Percentiles rank a stretch among this genome's conserved stretches.
phyloP scores from a whole-genome alignment of 2,888 invertebrate species.

The Spisula solida region DNA sequence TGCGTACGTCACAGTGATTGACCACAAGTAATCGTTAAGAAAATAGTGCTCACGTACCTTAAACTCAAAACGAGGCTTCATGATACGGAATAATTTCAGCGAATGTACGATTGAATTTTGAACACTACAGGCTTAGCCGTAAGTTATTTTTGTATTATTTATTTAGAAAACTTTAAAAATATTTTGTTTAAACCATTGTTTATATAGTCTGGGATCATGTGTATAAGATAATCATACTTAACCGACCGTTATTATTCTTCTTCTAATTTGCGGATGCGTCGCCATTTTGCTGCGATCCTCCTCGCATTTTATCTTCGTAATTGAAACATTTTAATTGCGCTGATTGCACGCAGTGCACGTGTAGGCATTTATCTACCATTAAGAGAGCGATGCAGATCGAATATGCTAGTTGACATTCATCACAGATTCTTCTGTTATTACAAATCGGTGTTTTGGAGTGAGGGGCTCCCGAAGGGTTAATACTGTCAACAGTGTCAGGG shows the following conservation, averaged over 20 bases:
- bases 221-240: neutral
- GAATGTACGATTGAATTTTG: neutral
- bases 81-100: slow-evolving; percentile 42
- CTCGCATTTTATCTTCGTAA: neutral
- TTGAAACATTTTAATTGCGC: neutral
- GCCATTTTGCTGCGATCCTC: slow-evolving; percentile 48
- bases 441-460: neutral
- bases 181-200: neutral
- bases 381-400: neutral
- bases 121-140: neutral
- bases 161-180: slow-evolving; percentile 36
- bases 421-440: neutral
- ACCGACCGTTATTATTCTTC: slow-evolving; percentile 16
- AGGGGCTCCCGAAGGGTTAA: neutral
- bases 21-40: too few species aligned
- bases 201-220: too few species aligned
- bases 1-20: too few species aligned
- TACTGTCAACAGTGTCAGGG: neutral
- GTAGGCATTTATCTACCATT: neutral
- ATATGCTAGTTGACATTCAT: neutral
- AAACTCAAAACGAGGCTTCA: slow-evolving; percentile 46
- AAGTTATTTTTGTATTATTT: neutral
- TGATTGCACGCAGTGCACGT: neutral
- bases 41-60: neutral
- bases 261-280: slow-evolving; percentile 46